Conservation (phyloP, 2,113 vertebrate species). For the Camelus dromedarius region DNA sequence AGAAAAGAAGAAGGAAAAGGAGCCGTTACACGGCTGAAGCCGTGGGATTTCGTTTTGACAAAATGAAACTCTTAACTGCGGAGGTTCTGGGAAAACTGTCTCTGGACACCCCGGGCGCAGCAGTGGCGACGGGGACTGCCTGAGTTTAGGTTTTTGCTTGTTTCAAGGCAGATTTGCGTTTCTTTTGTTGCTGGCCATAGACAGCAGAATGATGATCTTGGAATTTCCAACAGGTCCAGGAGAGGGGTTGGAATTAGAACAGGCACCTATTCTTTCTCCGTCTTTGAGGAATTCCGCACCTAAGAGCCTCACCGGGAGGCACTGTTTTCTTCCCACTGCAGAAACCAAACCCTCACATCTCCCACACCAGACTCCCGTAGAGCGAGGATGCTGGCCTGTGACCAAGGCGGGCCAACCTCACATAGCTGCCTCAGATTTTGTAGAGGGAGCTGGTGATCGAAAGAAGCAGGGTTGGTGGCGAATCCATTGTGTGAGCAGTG, state of each 20-base stretch:
- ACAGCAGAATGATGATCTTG: neutral
- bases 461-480: neutral
- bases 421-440: rapidly evolving
- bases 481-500: rapidly evolving
- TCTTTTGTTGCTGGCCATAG: neutral
- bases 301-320: neutral
- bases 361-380: neutral
- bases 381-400: neutral
- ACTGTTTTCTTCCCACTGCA: neutral
- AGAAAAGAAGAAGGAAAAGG: neutral
- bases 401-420: rapidly evolving
- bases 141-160: rapidly evolving
- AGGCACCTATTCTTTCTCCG: neutral
- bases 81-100: neutral
- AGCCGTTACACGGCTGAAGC: rapidly evolving
- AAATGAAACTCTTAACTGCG: neutral
- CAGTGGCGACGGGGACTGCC: neutral
- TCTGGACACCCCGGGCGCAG: neutral
- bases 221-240: neutral
- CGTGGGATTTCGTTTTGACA: neutral
- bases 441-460: neutral
- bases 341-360: neutral
- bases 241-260: neutral
- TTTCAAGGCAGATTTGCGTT: neutral
- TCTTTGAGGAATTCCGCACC: neutral